Evolutionary conservation across 2,797 vertebrate genomes (phyloP).

Genomic region (Hafferia zeledoni): DNA sequence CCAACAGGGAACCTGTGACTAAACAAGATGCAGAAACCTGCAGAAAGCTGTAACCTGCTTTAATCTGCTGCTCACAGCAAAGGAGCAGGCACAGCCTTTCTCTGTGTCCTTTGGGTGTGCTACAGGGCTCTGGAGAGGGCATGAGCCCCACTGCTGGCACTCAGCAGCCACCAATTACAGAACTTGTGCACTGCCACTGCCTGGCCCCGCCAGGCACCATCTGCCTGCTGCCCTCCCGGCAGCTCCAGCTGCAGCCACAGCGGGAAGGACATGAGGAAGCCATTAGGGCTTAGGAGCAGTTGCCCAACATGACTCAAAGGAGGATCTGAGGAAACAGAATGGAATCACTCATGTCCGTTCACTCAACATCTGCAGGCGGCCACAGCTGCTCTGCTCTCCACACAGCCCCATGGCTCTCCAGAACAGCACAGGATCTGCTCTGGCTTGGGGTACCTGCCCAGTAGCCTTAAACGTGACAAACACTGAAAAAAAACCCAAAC

Average conservation of each 20-base stretch:
- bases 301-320: background rate
- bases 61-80: background rate
- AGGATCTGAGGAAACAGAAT: constrained; percentile 3
- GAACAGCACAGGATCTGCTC: background rate
- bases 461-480: background rate
- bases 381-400: background rate
- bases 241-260: background rate
- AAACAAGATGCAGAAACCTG: background rate
- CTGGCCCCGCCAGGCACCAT: background rate
- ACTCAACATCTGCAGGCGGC: background rate
- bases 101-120: background rate
- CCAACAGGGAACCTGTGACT: background rate
- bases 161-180: background rate
- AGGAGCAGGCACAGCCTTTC: background rate
- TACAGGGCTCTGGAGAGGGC: background rate
- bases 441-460: background rate
- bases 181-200: background rate
- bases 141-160: background rate
- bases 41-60: background rate
- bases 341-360: background rate
- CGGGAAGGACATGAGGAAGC: constrained; percentile 15
- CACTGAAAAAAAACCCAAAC: too few species aligned
- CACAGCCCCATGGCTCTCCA: background rate
- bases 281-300: constrained; percentile 2
- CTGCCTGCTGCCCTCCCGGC: background rate